phyloP scores from a whole-genome alignment of 2,888 invertebrate genomes.

The Acanthosepion pharaonis region DNA sequence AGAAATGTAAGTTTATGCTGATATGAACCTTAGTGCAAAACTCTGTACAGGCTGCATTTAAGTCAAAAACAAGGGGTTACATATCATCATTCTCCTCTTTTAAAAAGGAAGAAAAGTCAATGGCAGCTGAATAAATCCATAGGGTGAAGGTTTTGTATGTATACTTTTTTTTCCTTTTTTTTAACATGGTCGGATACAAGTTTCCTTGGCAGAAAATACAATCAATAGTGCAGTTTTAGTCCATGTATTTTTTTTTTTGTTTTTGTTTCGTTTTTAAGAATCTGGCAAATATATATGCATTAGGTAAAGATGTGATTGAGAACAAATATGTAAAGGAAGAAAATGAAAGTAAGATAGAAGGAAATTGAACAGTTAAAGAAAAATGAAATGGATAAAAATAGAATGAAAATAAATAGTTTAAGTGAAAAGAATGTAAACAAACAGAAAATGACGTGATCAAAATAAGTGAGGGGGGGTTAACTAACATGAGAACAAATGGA shows the following conservation, averaged over 20 bases:
- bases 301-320: neutral
- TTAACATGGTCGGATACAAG: neutral
- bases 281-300: conserved; percentile 3
- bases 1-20: neutral
- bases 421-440: neutral
- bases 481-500: neutral
- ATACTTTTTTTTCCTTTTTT: neutral
- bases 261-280: neutral
- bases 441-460: neutral
- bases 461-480: neutral
- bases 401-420: neutral
- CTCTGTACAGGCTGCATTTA: neutral
- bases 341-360: neutral
- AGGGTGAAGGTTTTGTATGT: neutral
- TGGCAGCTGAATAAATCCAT: neutral
- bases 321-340: neutral
- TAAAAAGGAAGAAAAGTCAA: neutral
- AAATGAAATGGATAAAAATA: neutral
- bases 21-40: neutral
- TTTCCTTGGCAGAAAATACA: neutral
- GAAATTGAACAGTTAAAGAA: no score
- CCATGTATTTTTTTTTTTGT: neutral
- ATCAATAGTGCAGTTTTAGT: neutral
- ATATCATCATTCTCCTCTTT: neutral
- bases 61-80: neutral